Evolutionary conservation across 2,113 vertebrate species (phyloP).

Genomic region (Salvelinus fontinalis): DNA sequence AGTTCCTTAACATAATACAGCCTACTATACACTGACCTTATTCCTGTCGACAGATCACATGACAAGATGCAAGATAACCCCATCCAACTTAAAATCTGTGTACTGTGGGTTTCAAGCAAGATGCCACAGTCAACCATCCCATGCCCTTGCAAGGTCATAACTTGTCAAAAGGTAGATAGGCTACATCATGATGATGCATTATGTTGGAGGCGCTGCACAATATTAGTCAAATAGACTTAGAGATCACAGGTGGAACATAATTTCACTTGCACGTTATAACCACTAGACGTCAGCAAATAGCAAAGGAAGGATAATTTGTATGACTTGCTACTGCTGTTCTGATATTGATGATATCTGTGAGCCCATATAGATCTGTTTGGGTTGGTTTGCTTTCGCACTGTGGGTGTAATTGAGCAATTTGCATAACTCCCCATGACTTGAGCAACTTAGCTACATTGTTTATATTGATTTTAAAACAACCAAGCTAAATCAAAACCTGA

Average conservation of each 20-base stretch:
- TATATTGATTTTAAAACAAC: too few species aligned
- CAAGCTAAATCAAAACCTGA: too few species aligned
- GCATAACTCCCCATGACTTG: too few species aligned
- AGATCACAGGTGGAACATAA: neutral
- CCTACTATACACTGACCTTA: neutral
- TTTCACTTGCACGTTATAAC: neutral
- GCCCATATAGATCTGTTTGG: too few species aligned
- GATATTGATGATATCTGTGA: too few species aligned
- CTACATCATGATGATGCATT: too few species aligned
- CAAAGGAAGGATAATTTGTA: neutral
- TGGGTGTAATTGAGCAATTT: too few species aligned
- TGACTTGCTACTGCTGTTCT: too few species aligned
- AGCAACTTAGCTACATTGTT: too few species aligned
- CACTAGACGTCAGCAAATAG: constrained; percentile 36
- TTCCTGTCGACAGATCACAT: neutral
- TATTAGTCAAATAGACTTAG: neutral
- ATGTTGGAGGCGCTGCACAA: neutral
- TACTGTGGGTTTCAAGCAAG: neutral
- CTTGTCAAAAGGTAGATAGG: too few species aligned
- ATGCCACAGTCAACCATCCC: neutral
- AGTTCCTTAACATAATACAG: neutral
- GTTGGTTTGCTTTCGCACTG: too few species aligned
- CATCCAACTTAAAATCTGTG: neutral
- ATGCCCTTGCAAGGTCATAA: neutral
- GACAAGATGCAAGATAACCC: neutral